These are phyloP conservation scores for Muscicapa comitata DNA, from an alignment of 2,797 vertebrate species.

Conservation along the genomic window DNA sequence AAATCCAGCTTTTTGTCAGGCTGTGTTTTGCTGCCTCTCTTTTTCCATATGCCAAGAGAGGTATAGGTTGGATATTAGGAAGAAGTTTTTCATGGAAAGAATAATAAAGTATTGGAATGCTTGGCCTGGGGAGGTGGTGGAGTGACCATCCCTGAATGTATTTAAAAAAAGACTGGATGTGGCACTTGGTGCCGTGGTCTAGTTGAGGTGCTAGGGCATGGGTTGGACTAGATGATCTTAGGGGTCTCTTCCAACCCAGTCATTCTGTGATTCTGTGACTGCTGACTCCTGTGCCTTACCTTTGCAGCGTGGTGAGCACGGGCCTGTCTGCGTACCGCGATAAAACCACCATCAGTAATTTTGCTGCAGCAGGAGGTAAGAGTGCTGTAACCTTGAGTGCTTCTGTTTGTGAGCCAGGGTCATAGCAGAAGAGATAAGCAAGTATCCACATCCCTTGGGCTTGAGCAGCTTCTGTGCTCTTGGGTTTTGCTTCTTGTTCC, in stretches of 20 bases:
- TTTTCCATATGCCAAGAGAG: neutral
- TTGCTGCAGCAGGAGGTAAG: slow-evolving; percentile 89
- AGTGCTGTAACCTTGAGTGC: neutral
- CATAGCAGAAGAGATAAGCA: neutral
- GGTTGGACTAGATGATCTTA: too few species aligned
- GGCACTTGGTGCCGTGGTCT: too few species aligned
- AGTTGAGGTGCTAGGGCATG: too few species aligned
- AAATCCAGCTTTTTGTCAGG: neutral
- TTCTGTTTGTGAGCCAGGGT: neutral
- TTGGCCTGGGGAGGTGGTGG: too few species aligned
- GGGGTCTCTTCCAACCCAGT: too few species aligned
- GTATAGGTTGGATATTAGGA: too few species aligned
- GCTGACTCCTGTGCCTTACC: neutral
- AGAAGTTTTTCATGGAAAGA: too few species aligned
- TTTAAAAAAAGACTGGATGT: too few species aligned
- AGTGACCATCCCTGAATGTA: too few species aligned
- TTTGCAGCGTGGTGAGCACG: slow-evolving; percentile 82
- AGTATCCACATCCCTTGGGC: neutral
- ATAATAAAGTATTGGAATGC: too few species aligned
- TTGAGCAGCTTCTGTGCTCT: neutral
- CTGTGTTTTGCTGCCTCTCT: neutral
- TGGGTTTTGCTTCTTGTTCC: neutral
- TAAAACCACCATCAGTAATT: slow-evolving; percentile 80
- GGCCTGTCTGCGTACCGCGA: slow-evolving; percentile 84
- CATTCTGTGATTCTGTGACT: neutral